These are phyloP conservation scores for Zapus hudsonius DNA, from an alignment of 2,113 vertebrate genomes.

Conservation along the genomic window DNA sequence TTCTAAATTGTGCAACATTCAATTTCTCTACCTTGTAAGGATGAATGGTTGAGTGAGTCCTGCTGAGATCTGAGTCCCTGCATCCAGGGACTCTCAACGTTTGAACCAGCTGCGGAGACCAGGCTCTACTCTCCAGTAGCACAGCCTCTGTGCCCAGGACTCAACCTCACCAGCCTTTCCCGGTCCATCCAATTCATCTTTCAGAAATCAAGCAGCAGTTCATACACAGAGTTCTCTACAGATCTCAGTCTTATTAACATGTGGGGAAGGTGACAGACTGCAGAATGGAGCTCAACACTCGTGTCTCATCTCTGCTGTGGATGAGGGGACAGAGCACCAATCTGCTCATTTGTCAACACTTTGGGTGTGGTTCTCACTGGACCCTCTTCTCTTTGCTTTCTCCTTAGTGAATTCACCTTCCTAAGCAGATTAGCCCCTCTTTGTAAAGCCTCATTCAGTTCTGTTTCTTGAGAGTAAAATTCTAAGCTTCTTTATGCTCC, in stretches of 20 bases:
- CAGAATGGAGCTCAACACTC: background rate
- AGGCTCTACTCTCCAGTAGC: background rate
- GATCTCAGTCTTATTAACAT: background rate
- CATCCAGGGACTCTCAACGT: slow-evolving; percentile 58
- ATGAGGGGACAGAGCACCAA: background rate
- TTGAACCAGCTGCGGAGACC: slow-evolving; percentile 69
- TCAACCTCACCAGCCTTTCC: background rate
- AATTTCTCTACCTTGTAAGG: slow-evolving; percentile 78
- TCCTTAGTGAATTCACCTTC: background rate
- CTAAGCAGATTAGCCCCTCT: background rate
- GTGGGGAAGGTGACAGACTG: background rate
- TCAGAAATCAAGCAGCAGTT: slow-evolving; percentile 38
- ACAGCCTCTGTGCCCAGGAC: slow-evolving; percentile 14
- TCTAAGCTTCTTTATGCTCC: background rate
- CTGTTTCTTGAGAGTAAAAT: background rate
- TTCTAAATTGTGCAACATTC: slow-evolving; percentile 75
- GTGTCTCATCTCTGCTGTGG: background rate
- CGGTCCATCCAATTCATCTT: slow-evolving; percentile 29
- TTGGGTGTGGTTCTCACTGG: background rate
- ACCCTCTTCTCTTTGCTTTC: background rate
- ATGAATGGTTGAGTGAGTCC: slow-evolving; percentile 69
- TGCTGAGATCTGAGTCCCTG: slow-evolving; percentile 76
- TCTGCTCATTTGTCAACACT: background rate
- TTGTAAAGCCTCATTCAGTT: background rate
- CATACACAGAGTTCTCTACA: background rate